A percentile compares a stretch with the other conserved stretches of the same genome.
These are phyloP conservation scores for Mastomys natalensis DNA, from an alignment of 2,113 vertebrate genomes.

Conservation along the genomic window DNA sequence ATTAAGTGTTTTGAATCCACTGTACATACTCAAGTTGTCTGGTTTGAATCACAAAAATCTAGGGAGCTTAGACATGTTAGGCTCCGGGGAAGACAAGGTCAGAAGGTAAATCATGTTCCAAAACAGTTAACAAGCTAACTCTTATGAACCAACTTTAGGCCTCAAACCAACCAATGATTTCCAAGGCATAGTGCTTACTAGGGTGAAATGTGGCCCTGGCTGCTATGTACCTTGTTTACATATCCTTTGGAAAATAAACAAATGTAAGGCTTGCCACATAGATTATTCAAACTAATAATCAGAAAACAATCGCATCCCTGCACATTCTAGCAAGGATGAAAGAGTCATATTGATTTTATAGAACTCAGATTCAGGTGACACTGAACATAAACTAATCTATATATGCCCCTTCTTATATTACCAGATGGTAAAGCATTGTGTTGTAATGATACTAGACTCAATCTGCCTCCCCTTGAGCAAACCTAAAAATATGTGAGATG, in stretches of 20 bases:
- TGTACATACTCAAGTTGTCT: conserved; percentile 50
- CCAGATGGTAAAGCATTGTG: not conserved
- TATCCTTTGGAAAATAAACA: conserved; percentile 25
- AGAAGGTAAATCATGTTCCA: conserved; percentile 54
- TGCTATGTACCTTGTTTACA: not conserved
- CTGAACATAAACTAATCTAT: conserved; percentile 8
- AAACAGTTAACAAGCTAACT: conserved; percentile 55
- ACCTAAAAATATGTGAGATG: conserved; percentile 1
- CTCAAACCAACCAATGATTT: conserved; percentile 56
- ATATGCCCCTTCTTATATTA: not conserved
- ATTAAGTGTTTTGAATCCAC: conserved; percentile 64
- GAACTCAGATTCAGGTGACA: conserved; percentile 29
- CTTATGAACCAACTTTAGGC: conserved; percentile 6
- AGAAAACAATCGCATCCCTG: not conserved
- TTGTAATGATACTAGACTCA: conserved; percentile 8
- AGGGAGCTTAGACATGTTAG: conserved; percentile 15
- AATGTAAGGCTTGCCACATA: not conserved
- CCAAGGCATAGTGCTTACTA: not conserved
- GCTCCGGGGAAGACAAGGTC: conserved; percentile 39
- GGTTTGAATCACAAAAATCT: conserved; percentile 68
- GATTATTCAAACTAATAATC: not conserved
- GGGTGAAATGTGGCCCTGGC: not conserved
- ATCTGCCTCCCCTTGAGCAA: conserved; percentile 19
- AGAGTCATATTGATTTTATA: conserved; percentile 48
- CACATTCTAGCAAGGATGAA: not conserved